Evolutionary conservation across 2,113 vertebrate species (phyloP).

Genomic region (Scartelaos histophorus): DNA sequence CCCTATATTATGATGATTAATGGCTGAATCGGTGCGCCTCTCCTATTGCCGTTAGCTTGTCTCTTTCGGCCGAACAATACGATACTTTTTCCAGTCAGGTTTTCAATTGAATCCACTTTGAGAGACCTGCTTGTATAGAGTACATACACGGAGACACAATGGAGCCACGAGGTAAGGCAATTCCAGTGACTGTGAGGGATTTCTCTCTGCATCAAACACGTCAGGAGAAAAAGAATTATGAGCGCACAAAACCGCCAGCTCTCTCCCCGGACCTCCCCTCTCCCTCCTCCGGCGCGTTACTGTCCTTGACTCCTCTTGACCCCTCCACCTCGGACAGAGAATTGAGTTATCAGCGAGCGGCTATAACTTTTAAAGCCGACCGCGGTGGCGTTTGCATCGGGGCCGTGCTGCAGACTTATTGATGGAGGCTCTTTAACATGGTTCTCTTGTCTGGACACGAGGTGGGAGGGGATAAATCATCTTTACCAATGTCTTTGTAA

Average conservation of each 20-base stretch:
- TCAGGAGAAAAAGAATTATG: conserved; percentile 68
- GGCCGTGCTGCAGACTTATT: conserved; percentile 56
- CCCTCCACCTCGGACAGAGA: conserved; percentile 47
- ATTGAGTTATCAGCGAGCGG: conserved; percentile 67
- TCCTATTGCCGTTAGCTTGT: conserved; percentile 41
- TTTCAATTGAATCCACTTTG: conserved; percentile 10
- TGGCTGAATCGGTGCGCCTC: conserved; percentile 44
- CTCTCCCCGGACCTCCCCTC: conserved; percentile 55
- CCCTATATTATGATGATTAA: conserved; percentile 68
- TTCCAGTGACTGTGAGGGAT: conserved; percentile 62
- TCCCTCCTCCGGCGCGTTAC: conserved; percentile 25
- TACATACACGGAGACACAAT: conserved; percentile 9
- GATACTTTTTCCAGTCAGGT: neutral
- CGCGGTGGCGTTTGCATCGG: conserved; percentile 48
- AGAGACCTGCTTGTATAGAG: neutral
- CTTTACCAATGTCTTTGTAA: conserved; percentile 46
- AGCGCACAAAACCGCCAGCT: conserved; percentile 56
- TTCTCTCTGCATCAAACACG: conserved; percentile 69
- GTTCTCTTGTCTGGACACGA: conserved; percentile 51
- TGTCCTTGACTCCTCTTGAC: conserved; percentile 73
- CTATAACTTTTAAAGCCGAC: conserved; percentile 59
- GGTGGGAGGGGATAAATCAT: conserved; percentile 62
- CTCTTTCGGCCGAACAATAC: conserved; percentile 34
- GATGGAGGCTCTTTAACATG: conserved; percentile 68
- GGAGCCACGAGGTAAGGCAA: conserved; percentile 41